Conservation (phyloP, 2,888 invertebrate species). For the Malthinus seriepunctatus region DNA sequence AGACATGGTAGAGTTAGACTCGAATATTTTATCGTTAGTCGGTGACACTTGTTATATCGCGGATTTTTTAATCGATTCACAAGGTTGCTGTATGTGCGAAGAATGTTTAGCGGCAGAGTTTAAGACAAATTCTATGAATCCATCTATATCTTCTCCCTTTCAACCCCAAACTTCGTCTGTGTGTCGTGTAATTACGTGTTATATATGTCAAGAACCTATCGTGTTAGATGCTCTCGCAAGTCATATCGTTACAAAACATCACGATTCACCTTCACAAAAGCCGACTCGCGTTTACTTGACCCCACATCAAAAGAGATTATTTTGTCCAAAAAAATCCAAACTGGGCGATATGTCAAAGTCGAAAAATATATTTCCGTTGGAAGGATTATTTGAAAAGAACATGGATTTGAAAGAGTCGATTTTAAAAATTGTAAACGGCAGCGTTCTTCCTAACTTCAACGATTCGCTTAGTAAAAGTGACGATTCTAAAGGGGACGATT, state of each 20-base stretch:
- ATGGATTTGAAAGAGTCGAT: slow-evolving; percentile 19
- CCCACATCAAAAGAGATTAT: slow-evolving; percentile 20
- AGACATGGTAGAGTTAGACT: slow-evolving; percentile 43
- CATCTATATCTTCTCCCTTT: slow-evolving; percentile 27
- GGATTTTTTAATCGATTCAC: slow-evolving; percentile 44
- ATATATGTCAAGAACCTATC: slow-evolving; percentile 33
- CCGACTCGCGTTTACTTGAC: slow-evolving; percentile 17
- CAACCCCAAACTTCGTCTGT: slow-evolving; percentile 22
- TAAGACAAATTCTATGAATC: slow-evolving; percentile 31
- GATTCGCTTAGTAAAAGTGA: slow-evolving; percentile 8
- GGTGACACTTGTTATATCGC: slow-evolving; percentile 43
- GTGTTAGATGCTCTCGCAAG: slow-evolving; percentile 27
- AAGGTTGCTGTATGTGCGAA: slow-evolving; percentile 50
- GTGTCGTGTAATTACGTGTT: slow-evolving; percentile 31
- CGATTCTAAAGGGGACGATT: slow-evolving; percentile 11
- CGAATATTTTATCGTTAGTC: slow-evolving; percentile 45
- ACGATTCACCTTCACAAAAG: slow-evolving; percentile 21
- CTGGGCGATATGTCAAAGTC: slow-evolving; percentile 11
- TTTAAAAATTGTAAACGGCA: slow-evolving; percentile 20
- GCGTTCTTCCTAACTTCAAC: slow-evolving; percentile 1
- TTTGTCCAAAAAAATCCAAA: slow-evolving; percentile 18
- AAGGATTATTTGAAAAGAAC: slow-evolving; percentile 24
- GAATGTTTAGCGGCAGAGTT: slow-evolving; percentile 49
- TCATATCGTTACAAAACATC: slow-evolving; percentile 33
- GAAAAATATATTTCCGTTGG: slow-evolving; percentile 16